A percentile compares a stretch with the other conserved stretches of the same genome.
Conservation (phyloP, 1,140 invertebrate genomes). For the Drosophila azteca region DNA sequence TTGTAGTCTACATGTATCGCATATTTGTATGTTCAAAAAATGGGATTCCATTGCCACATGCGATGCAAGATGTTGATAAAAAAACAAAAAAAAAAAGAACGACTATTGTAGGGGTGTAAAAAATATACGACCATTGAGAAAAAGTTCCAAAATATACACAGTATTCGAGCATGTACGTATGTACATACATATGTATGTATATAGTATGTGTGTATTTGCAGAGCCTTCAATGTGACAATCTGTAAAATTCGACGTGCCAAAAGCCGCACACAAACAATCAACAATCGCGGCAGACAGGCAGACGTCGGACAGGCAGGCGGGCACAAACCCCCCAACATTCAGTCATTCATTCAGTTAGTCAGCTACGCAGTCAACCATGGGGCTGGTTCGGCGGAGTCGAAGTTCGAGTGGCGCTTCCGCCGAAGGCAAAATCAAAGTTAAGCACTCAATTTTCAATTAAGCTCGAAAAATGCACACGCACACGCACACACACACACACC, state of each 20-base stretch:
- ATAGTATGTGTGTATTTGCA: not conserved
- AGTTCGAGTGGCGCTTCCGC: constrained; percentile 60
- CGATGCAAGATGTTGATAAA: too few relatives aligned
- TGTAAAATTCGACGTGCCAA: constrained; percentile 57
- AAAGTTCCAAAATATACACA: constrained; percentile 7
- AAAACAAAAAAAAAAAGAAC: too few relatives aligned
- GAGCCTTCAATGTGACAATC: constrained; percentile 23
- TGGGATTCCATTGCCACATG: too few relatives aligned
- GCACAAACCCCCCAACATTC: not conserved
- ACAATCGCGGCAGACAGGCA: constrained; percentile 5
- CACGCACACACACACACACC: constrained; percentile 20
- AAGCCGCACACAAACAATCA: constrained; percentile 59
- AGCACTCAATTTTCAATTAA: constrained; percentile 72
- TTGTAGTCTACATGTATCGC: too few relatives aligned
- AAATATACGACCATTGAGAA: too few relatives aligned
- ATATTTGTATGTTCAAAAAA: too few relatives aligned
- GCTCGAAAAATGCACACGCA: constrained; percentile 63
- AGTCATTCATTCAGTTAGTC: not conserved
- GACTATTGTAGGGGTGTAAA: too few relatives aligned
- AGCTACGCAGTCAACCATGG: constrained; percentile 31
- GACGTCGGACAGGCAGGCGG: not conserved
- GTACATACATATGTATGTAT: not conserved
- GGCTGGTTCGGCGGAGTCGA: constrained; percentile 12
- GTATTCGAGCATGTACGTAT: not conserved
- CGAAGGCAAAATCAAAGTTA: constrained; percentile 69